Evolutionary conservation across 2,797 vertebrate species (phyloP), one percentile per base, ranked within the genome.

Genomic region (Geotrypetes seraphini): DNA sequence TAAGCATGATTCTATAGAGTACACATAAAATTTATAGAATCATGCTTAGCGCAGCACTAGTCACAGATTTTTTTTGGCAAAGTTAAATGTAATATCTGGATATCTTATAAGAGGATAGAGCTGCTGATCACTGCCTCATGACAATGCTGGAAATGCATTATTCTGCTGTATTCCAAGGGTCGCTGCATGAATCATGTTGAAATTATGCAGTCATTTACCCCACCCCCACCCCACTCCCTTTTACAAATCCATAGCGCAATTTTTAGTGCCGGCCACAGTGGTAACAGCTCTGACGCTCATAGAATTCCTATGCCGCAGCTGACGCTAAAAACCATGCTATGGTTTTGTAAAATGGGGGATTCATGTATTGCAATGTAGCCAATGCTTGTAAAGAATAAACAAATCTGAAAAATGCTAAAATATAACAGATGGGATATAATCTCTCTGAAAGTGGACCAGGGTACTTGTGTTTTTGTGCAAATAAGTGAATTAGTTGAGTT

Each of bases 321-420:
- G n/a, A n/a, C n/a, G n/a, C n/a, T n/a, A n/a, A n/a, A n/a, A n/a
- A n/a, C n/a, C n/a, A n/a, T n/a, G n/a, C n/a, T n/a, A n/a, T n/a
- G n/a, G n/a, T n/a, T n/a, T n/a, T n/a, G n/a, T n/a, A n/a, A n/a
- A n/a, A n/a, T n/a, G n/a, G n/a, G n/a, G n/a, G n/a, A n/a, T n/a
- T 60, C 67, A 69, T 71, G 43, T 63, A 71, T 63, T 62, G 57
- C 69, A 59, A 69, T 39, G 53, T 73, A 74, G 73, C 71, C 75
- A 71, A 43, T 53, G 48, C 70, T 76, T 63, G 52, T 74, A 75
- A 33, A 80, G 75, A 74, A 75, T 79, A 81, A 81, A 75, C 73
- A 40, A 61, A 71, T 57, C 65, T 33, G 31, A 43, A 66, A 54
- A 4, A 28, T 32, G 18, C 17, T 17, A 11, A 22, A 15, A 31